A percentile compares a stretch with the other conserved stretches of the same genome.
Evolutionary conservation across 2,113 vertebrate genomes (phyloP).

Genomic region (Climacteris rufus): DNA sequence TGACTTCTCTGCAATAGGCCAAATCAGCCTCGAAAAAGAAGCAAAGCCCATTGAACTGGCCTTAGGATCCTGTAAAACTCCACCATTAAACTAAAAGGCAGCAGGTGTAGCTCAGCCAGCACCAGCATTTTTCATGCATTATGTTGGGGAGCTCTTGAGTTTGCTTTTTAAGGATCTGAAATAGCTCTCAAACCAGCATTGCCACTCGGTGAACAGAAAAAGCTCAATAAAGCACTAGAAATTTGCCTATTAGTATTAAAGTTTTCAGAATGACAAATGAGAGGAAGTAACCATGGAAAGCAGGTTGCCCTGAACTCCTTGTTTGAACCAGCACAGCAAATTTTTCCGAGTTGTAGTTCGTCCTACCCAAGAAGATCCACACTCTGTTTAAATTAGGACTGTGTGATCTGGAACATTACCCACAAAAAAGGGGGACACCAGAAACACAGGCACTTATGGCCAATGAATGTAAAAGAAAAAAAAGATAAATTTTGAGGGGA

Average conservation of each 20-base stretch:
- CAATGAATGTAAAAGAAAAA: background rate
- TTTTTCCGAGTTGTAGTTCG: conserved; percentile 16
- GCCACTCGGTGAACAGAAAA: background rate
- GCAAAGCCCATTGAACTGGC: background rate
- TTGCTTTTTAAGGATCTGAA: conserved; percentile 4
- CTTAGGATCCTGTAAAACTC: background rate
- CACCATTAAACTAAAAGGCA: background rate
- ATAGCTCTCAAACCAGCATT: background rate
- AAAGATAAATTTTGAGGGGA: background rate
- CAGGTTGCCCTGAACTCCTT: conserved; percentile 52
- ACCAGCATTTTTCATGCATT: conserved; percentile 11
- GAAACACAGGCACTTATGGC: background rate
- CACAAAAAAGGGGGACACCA: background rate
- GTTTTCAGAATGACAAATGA: conserved; percentile 75
- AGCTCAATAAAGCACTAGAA: conserved; percentile 49
- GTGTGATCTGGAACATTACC: background rate
- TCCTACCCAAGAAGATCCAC: background rate
- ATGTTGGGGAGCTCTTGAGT: background rate
- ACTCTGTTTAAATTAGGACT: background rate
- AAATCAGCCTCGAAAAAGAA: conserved; percentile 35
- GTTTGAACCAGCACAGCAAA: background rate
- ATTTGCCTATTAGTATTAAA: conserved; percentile 72
- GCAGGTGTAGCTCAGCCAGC: conserved; percentile 7
- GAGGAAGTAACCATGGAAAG: conserved; percentile 67
- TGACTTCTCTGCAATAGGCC: conserved; percentile 11